A percentile compares a stretch with the other conserved stretches of the same genome.
phyloP scores from a whole-genome alignment of 2,113 vertebrate genomes.

The Ginglymostoma cirratum region DNA sequence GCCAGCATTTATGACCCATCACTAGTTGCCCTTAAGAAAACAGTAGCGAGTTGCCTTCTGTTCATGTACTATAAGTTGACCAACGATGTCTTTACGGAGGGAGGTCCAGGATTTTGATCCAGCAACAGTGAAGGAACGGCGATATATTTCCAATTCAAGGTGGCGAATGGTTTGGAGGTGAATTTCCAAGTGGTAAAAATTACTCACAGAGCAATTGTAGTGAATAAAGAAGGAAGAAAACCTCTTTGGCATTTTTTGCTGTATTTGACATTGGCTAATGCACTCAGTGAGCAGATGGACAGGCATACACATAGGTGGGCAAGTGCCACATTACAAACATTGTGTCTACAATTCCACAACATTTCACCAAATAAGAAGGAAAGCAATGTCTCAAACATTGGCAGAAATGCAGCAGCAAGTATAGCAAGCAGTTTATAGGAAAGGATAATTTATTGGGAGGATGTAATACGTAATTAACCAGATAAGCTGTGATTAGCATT shows the following conservation, averaged over 20 bases:
- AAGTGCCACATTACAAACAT: neutral
- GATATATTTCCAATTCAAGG: too few species aligned
- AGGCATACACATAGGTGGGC: too few species aligned
- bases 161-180: too few species aligned
- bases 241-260: neutral
- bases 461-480: neutral
- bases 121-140: too few species aligned
- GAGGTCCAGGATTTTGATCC: too few species aligned
- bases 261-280: neutral
- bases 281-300: neutral
- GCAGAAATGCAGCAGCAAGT: neutral
- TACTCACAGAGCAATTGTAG: neutral
- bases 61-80: too few species aligned
- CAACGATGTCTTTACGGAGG: too few species aligned
- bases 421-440: neutral
- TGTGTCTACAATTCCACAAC: neutral
- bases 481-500: neutral
- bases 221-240: neutral
- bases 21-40: too few species aligned
- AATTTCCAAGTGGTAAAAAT: neutral
- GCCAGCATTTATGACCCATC: too few species aligned
- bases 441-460: neutral
- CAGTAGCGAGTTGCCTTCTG: too few species aligned
- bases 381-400: neutral
- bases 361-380: neutral